phyloP scores from a whole-genome alignment of 37 sponge, comb jelly and placozoan genomes.

The Ephydatia muelleri region DNA sequence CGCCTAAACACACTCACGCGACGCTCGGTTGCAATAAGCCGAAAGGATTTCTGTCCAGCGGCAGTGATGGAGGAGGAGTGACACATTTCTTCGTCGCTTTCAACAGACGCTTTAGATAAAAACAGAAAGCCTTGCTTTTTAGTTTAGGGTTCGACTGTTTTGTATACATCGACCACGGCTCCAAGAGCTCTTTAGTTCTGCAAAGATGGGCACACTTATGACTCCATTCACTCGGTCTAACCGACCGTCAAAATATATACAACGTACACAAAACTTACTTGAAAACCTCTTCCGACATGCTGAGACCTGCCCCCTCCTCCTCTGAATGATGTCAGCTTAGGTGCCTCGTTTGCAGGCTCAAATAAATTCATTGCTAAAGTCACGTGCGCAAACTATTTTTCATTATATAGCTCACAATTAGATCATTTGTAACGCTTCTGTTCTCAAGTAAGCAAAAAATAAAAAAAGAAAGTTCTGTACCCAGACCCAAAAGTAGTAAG shows the following conservation, averaged over 20 bases:
- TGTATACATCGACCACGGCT: neutral
- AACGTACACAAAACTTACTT: neutral
- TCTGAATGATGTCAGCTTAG: neutral
- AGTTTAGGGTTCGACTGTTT: neutral
- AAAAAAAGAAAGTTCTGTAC: too few species aligned
- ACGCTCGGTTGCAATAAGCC: neutral
- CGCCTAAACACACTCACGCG: neutral
- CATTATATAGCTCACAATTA: too few species aligned
- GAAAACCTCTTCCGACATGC: neutral
- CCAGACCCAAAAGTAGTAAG: too few species aligned
- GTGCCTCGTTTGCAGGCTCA: neutral
- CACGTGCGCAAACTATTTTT: neutral
- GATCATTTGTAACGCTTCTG: too few species aligned
- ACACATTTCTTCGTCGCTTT: neutral
- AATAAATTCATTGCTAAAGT: neutral
- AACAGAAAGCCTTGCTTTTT: neutral
- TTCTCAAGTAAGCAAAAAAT: too few species aligned
- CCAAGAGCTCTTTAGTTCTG: neutral
- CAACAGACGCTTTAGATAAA: neutral
- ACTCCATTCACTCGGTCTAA: neutral
- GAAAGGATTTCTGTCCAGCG: neutral
- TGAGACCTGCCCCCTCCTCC: neutral
- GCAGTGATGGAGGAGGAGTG: neutral
- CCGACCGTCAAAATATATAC: neutral
- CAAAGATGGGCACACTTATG: neutral